These are phyloP conservation scores for Eueides isabella DNA, from an alignment of 1,140 invertebrate species.

Conservation along the genomic window DNA sequence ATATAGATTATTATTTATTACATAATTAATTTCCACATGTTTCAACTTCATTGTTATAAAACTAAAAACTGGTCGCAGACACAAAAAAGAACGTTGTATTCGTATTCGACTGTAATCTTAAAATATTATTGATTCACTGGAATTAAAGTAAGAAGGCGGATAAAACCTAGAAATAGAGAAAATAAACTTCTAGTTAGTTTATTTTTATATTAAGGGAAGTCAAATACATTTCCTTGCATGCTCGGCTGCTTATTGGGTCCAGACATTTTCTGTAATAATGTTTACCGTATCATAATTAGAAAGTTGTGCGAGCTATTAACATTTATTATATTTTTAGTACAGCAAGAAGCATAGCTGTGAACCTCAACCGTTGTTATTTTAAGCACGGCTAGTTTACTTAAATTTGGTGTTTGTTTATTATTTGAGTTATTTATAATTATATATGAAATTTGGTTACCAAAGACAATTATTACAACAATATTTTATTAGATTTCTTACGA, in stretches of 20 bases:
- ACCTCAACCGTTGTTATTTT: not conserved
- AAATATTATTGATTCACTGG: too few species aligned
- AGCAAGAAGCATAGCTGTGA: not conserved
- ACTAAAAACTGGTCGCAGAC: too few species aligned
- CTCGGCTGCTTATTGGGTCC: not conserved
- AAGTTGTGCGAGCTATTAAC: constrained; percentile 2
- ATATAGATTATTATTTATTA: too few species aligned
- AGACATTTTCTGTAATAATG: constrained; percentile 4
- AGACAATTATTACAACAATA: not conserved
- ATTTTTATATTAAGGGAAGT: constrained; percentile 8
- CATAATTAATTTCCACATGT: too few species aligned
- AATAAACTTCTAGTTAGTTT: too few species aligned
- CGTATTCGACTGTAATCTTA: too few species aligned
- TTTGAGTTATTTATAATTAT: not conserved
- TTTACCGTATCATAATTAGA: not conserved
- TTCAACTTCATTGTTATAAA: too few species aligned
- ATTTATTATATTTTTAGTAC: not conserved
- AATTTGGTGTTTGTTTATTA: not conserved
- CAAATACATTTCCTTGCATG: constrained; percentile 16
- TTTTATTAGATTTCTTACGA: too few species aligned
- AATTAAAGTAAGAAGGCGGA: too few species aligned
- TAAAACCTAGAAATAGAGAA: too few species aligned
- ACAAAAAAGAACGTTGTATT: too few species aligned
- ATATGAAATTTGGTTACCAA: not conserved
- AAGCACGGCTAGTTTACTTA: not conserved